Conservation (phyloP, 2,113 vertebrate genomes). For the Sciurus niger region DNA sequence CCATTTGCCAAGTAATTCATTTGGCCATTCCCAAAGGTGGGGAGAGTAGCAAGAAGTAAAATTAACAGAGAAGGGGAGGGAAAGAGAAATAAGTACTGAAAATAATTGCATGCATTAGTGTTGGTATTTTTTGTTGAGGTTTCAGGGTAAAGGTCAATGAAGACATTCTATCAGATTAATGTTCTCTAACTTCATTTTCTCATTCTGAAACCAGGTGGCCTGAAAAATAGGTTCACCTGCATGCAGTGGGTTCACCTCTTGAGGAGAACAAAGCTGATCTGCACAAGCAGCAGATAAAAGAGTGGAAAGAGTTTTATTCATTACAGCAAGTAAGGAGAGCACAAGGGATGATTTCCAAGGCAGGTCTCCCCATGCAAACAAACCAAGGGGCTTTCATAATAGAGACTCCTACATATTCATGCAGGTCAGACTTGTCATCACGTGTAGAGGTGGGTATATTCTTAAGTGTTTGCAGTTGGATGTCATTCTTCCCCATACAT, state of each 20-base stretch:
- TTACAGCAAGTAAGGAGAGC: neutral
- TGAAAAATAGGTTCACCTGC: neutral
- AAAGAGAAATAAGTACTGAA: neutral
- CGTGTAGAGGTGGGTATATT: neutral
- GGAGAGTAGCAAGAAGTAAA: neutral
- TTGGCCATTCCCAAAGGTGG: neutral
- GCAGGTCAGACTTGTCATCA: neutral
- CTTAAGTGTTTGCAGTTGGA: neutral
- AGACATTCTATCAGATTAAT: neutral
- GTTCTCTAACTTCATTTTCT: neutral
- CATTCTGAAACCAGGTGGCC: too few species aligned
- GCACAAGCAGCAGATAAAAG: neutral
- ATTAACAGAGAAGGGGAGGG: neutral
- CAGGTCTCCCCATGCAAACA: neutral
- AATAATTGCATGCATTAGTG: neutral
- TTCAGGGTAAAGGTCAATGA: neutral
- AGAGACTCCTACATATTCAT: neutral
- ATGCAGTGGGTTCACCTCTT: neutral
- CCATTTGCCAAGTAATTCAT: neutral
- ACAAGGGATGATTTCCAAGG: neutral
- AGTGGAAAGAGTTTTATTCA: neutral
- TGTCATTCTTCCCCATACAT: neutral
- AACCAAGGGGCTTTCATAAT: neutral
- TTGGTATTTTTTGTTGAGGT: neutral
- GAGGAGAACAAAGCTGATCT: neutral